Percentiles rank a stretch among this genome's conserved stretches.
Conservation (phyloP, 2,113 vertebrate species). For the Colinus virginianus region DNA sequence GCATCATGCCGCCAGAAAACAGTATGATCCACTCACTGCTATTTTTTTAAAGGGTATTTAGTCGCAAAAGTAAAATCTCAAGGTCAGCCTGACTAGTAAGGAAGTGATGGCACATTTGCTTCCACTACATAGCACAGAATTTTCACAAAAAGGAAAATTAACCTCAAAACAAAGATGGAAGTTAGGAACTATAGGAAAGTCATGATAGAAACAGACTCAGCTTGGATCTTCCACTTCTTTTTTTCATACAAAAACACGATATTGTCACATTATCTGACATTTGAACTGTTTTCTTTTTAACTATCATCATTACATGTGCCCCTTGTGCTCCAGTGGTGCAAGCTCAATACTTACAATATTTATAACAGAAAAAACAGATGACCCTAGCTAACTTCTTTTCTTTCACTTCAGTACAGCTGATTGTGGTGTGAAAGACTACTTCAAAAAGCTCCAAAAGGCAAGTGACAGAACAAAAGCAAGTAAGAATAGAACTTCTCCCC, state of each 20-base stretch:
- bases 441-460: neutral
- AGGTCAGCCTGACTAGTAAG: neutral
- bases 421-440: neutral
- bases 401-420: neutral
- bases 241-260: neutral
- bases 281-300: neutral
- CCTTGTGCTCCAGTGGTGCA: neutral
- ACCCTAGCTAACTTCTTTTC: neutral
- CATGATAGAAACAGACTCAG: neutral
- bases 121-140: neutral
- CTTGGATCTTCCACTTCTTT: accelerated
- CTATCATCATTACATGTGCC: neutral
- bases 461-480: neutral
- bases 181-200: neutral
- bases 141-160: neutral
- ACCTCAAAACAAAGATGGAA: neutral
- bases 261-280: neutral
- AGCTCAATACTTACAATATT: neutral
- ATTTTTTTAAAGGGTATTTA: neutral
- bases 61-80: neutral
- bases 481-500: neutral
- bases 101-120: neutral
- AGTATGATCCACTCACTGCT: neutral
- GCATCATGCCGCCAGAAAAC: neutral
- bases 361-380: neutral